phyloP scores from a whole-genome alignment of 2,113 vertebrate genomes.

The Indicator maculatus region DNA sequence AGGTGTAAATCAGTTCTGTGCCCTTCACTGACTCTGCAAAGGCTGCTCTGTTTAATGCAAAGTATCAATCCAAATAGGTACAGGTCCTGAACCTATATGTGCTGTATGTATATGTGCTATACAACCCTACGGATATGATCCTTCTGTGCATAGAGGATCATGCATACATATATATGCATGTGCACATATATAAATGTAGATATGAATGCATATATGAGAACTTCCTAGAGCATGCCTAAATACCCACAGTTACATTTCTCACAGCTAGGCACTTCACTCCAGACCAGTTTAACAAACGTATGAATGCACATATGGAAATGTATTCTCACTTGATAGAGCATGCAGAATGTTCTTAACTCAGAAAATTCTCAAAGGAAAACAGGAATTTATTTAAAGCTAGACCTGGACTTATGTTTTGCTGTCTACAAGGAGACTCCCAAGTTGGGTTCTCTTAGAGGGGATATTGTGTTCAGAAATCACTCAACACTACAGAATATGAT shows the following conservation, averaged over 20 bases:
- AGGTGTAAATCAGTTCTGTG: background rate
- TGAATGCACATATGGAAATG: background rate
- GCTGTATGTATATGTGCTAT: background rate
- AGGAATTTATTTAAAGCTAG: conserved; percentile 49
- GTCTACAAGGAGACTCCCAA: conserved; percentile 5
- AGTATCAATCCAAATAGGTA: background rate
- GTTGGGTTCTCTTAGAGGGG: background rate
- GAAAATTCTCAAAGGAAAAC: conserved; percentile 23
- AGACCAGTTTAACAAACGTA: background rate
- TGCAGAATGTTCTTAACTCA: background rate
- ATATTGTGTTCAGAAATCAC: background rate
- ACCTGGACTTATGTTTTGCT: conserved; percentile 37
- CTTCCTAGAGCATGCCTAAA: background rate
- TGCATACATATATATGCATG: background rate
- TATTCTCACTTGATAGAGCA: background rate
- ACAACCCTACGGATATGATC: background rate
- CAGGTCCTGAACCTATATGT: background rate
- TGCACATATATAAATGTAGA: background rate
- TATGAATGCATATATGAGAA: background rate
- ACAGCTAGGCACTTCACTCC: background rate
- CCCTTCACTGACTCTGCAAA: background rate
- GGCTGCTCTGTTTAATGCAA: background rate
- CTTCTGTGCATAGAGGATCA: background rate
- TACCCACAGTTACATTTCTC: background rate
- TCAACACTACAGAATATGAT: background rate